phyloP scores from a whole-genome alignment of 2,888 invertebrate species.

The Hirtodrosophila confusa region DNA sequence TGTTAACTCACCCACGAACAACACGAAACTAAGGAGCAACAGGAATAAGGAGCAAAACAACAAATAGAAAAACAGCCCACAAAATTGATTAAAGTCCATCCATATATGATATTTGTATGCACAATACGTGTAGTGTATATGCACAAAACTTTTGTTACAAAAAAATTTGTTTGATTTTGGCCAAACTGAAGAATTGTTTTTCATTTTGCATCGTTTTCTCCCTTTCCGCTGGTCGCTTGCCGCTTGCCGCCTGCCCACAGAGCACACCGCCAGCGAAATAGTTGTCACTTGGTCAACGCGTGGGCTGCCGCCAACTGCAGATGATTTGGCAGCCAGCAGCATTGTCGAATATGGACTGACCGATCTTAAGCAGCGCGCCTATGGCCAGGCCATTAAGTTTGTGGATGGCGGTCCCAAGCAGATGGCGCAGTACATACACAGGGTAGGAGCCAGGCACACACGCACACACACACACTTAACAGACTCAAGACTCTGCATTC shows the following conservation, averaged over 20 bases:
- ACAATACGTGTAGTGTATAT: background rate
- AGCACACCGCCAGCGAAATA: conserved; percentile 87
- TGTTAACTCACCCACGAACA: too few relatives aligned
- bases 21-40: too few relatives aligned
- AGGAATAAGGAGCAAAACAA: conserved; percentile 23
- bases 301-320: conserved; percentile 85
- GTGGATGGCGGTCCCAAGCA: conserved; percentile 89
- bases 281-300: conserved; percentile 93
- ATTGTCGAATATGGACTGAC: conserved; percentile 90
- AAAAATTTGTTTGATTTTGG: conserved; percentile 15
- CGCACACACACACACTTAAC: conserved; percentile 1
- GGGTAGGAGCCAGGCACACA: conserved; percentile 84
- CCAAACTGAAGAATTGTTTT: conserved; percentile 40
- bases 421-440: conserved; percentile 91
- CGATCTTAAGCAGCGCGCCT: conserved; percentile 84
- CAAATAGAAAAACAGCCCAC: conserved; percentile 31
- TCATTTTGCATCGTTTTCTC: conserved; percentile 43
- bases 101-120: conserved; percentile 9
- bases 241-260: conserved; percentile 80
- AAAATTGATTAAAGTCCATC: background rate
- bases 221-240: conserved; percentile 43
- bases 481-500: conserved; percentile 15
- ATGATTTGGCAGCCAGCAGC: conserved; percentile 74
- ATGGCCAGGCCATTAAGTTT: conserved; percentile 87
- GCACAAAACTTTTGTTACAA: background rate